A percentile compares a stretch with the other conserved stretches of the same genome.
These are phyloP conservation scores for Phycodurus eques DNA, from an alignment of 2,113 vertebrate species.

Conservation along the genomic window DNA sequence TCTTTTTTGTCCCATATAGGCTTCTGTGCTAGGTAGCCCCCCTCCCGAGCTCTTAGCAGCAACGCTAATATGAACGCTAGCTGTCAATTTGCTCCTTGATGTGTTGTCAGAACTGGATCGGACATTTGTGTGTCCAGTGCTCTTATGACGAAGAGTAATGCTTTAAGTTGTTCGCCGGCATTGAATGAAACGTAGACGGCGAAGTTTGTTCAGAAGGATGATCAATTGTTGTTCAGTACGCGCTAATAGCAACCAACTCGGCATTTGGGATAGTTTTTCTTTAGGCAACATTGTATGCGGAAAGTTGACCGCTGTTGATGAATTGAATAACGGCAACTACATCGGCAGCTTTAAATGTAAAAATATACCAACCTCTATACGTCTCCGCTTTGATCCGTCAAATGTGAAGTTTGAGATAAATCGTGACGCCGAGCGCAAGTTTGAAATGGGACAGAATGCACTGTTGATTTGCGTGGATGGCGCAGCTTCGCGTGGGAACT, in stretches of 20 bases:
- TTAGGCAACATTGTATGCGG: background rate
- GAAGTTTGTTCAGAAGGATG: background rate
- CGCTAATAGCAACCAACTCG: slow-evolving; percentile 19
- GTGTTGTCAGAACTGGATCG: slow-evolving; percentile 15
- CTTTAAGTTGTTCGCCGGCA: background rate
- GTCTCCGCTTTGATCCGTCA: background rate
- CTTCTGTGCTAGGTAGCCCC: slow-evolving; percentile 32
- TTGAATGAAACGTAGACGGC: background rate
- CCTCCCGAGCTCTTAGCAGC: slow-evolving; percentile 26
- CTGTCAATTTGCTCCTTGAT: slow-evolving; percentile 46
- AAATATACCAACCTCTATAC: background rate
- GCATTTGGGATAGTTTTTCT: slow-evolving; percentile 10
- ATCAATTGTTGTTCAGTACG: background rate
- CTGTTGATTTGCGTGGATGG: background rate
- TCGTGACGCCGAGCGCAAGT: background rate
- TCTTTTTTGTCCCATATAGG: background rate
- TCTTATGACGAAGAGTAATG: background rate
- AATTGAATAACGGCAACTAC: background rate
- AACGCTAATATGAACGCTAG: slow-evolving; percentile 43
- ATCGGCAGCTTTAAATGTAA: background rate
- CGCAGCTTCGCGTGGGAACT: background rate
- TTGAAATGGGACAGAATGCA: background rate
- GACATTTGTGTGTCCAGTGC: slow-evolving; percentile 4
- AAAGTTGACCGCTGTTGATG: background rate
- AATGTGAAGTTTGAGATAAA: background rate